phyloP scores from a whole-genome alignment of 53 echinoderm and acorn worm species.

The Mesocentrotus franciscanus region DNA sequence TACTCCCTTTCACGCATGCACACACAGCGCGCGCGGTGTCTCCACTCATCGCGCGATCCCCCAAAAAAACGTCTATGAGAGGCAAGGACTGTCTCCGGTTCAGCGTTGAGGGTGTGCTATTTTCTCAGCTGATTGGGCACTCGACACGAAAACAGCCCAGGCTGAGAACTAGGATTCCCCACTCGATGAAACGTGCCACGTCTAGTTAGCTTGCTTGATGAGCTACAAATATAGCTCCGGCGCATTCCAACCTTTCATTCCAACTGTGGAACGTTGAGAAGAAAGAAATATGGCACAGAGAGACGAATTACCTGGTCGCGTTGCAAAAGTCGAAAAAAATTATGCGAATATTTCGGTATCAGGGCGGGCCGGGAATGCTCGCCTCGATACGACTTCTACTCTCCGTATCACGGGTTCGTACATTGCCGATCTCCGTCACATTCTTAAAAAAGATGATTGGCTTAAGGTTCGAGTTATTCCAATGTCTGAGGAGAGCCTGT shows the following conservation, averaged over 20 bases:
- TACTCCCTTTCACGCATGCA: no score
- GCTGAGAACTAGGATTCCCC: neutral
- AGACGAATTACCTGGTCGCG: neutral
- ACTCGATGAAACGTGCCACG: no score
- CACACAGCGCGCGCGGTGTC: no score
- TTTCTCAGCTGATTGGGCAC: no score
- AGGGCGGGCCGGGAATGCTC: neutral
- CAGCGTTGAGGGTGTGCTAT: no score
- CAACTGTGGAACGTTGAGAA: neutral
- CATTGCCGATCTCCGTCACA: neutral
- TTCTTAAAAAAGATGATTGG: neutral
- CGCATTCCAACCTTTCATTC: neutral
- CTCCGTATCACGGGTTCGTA: constrained; percentile 10
- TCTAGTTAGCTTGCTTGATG: neutral
- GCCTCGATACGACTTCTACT: neutral
- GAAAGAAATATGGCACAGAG: neutral
- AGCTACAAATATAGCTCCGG: neutral
- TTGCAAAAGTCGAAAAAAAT: neutral
- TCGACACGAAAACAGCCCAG: no score
- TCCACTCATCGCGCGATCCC: no score
- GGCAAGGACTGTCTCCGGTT: no score
- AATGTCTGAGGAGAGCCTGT: neutral
- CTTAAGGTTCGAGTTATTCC: neutral
- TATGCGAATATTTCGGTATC: neutral
- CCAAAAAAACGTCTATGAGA: no score